These are phyloP conservation scores for Pyrocephalus nanus DNA, from an alignment of 2,797 vertebrate species.

Conservation along the genomic window DNA sequence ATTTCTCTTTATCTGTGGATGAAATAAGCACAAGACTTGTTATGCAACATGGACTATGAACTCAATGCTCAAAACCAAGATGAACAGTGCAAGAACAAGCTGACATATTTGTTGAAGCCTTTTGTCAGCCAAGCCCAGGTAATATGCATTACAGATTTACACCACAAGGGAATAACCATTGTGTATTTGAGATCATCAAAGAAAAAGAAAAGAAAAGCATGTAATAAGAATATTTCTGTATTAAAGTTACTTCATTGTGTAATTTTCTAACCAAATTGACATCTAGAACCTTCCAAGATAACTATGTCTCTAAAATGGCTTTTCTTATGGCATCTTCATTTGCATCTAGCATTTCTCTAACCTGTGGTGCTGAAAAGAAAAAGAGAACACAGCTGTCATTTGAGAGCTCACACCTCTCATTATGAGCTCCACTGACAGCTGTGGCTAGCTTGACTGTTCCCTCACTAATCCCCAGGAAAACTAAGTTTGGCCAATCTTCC, in stretches of 20 bases:
- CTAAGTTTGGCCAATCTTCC: background rate
- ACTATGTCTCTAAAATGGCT: background rate
- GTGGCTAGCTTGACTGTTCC: background rate
- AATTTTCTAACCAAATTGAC: background rate
- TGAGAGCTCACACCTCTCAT: background rate
- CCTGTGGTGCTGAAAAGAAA: background rate
- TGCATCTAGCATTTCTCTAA: background rate
- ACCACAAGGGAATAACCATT: background rate
- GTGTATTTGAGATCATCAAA: background rate
- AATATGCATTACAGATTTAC: conserved; percentile 28
- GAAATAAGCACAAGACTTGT: background rate
- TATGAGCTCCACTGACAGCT: background rate
- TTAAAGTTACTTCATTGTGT: background rate
- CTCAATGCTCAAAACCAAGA: conserved; percentile 18
- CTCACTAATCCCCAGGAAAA: background rate
- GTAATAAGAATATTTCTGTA: background rate
- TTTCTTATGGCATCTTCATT: background rate
- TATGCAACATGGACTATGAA: background rate
- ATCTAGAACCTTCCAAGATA: background rate
- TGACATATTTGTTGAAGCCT: conserved; percentile 10
- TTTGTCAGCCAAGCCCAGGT: conserved; percentile 8
- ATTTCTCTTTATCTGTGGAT: background rate
- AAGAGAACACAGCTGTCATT: background rate
- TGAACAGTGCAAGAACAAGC: background rate
- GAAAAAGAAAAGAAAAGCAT: background rate